phyloP scores from a whole-genome alignment of 2,888 invertebrate genomes.

The Camptogramma bilineatum region DNA sequence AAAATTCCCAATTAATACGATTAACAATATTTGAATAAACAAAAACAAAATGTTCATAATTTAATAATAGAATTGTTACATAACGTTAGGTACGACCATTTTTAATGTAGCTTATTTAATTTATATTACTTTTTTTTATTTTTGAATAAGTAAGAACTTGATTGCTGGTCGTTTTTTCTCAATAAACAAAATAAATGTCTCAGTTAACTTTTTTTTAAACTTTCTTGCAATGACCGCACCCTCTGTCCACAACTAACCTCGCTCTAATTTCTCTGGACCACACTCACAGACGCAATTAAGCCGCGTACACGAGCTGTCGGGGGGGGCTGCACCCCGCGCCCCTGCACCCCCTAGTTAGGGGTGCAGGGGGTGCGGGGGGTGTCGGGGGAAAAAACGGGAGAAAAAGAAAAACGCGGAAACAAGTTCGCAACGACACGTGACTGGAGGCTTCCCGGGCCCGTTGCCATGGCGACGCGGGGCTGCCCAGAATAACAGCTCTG shows the following conservation, averaged over 20 bases:
- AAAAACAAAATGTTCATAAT: neutral
- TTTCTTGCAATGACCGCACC: conserved; percentile 39
- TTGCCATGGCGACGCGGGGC: conserved; percentile 72
- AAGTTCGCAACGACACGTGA: conserved; percentile 83
- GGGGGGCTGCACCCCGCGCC: conserved; percentile 55
- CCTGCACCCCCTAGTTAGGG: conserved; percentile 35
- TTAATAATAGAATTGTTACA: no score
- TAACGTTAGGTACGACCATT: no score
- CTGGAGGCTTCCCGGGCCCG: conserved; percentile 81
- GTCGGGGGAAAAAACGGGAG: conserved; percentile 74
- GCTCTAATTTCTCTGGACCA: conserved; percentile 85
- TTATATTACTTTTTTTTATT: no score
- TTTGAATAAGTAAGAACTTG: no score
- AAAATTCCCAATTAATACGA: conserved; percentile 1
- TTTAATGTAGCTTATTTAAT: no score
- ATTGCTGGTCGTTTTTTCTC: no score
- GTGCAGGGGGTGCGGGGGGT: conserved; percentile 48
- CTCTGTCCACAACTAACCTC: conserved; percentile 63
- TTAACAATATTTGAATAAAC: neutral
- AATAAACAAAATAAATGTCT: no score
- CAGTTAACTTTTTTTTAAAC: neutral
- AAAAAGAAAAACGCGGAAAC: conserved; percentile 82
- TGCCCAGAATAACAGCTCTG: conserved; percentile 48
- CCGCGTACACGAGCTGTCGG: conserved; percentile 79
- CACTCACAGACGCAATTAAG: conserved; percentile 86